These are phyloP conservation scores for Philopedon plagiatum DNA, from an alignment of 2,888 invertebrate genomes.

Conservation along the genomic window DNA sequence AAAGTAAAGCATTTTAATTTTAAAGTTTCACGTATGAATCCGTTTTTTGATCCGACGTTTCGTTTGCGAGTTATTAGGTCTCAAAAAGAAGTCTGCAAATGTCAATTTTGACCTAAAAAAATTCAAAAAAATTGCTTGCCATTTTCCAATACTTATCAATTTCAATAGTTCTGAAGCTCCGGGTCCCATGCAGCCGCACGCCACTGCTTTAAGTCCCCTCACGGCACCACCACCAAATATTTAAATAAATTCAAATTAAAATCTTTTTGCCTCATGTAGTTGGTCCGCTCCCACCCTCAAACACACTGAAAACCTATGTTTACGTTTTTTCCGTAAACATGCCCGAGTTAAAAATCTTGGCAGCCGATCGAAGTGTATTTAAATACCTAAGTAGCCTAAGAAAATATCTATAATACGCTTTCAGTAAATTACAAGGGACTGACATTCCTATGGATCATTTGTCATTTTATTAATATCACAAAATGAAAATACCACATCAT, in stretches of 20 bases:
- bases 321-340: constrained; percentile 45
- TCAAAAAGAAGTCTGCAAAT: too few relatives aligned
- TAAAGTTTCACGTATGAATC: too few relatives aligned
- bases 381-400: constrained; percentile 15
- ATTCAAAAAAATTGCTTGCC: too few relatives aligned
- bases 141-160: too few relatives aligned
- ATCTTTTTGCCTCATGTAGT: constrained; percentile 13
- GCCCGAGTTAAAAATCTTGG: constrained; percentile 30
- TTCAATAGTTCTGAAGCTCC: too few relatives aligned
- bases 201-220: too few relatives aligned
- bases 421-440: not conserved
- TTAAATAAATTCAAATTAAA: not conserved
- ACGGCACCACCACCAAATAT: not conserved
- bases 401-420: not conserved
- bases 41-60: too few relatives aligned
- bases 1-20: too few relatives aligned
- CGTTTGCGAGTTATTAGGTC: too few relatives aligned
- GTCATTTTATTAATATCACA: not conserved
- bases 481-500: too few relatives aligned
- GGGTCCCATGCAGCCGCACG: too few relatives aligned
- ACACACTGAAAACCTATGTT: constrained; percentile 49
- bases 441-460: not conserved
- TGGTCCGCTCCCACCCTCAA: constrained; percentile 25
- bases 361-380: constrained; percentile 34
- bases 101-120: too few relatives aligned